Evolutionary conservation across 2,888 invertebrate species (phyloP).

Genomic region (Microctonus aethiopoides): DNA sequence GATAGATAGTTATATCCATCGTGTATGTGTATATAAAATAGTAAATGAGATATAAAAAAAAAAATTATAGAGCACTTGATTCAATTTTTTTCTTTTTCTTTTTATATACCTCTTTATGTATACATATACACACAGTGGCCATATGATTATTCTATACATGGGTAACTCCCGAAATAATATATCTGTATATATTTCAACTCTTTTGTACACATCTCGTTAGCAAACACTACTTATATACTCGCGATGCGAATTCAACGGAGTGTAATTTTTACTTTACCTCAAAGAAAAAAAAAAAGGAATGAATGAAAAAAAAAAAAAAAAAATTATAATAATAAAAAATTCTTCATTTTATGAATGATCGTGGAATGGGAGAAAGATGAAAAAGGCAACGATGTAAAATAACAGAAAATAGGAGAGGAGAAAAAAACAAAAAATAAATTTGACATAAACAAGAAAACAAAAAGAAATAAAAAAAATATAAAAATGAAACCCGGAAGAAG

Average conservation of each 20-base stretch:
- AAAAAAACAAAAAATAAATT: neutral
- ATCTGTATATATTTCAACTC: too few relatives aligned
- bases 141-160: too few relatives aligned
- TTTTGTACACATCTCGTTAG: conserved; percentile 49
- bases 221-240: conserved; percentile 55
- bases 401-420: neutral
- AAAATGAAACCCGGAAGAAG: neutral
- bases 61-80: conserved; percentile 1
- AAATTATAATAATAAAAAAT: too few relatives aligned
- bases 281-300: too few relatives aligned
- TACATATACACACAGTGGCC: too few relatives aligned
- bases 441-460: too few relatives aligned
- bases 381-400: too few relatives aligned
- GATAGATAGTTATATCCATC: neutral
- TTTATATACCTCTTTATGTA: neutral
- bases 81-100: neutral
- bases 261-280: too few relatives aligned
- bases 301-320: too few relatives aligned
- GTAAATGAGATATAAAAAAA: neutral
- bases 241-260: conserved; percentile 45
- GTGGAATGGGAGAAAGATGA: conserved; percentile 1
- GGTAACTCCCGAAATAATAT: neutral
- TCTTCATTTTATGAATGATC: conserved; percentile 28
- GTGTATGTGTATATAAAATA: neutral
- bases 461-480: too few relatives aligned